A percentile compares a stretch with the other conserved stretches of the same genome.
These are phyloP conservation scores for Craniophora ligustri DNA, from an alignment of 2,888 invertebrate genomes.

Conservation along the genomic window DNA sequence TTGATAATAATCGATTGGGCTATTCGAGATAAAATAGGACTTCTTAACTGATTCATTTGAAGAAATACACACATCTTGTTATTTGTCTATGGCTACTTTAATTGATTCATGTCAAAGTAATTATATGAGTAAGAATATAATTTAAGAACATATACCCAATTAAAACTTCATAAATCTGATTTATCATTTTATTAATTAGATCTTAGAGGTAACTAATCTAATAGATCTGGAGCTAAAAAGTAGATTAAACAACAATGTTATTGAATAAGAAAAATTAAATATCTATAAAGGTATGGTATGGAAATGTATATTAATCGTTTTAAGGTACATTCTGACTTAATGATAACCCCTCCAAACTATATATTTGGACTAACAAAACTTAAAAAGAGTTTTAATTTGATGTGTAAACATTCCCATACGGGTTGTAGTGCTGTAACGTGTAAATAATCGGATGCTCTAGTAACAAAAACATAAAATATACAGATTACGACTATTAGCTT, in stretches of 20 bases:
- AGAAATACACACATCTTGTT: no score
- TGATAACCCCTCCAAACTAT: conserved; percentile 25
- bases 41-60: no score
- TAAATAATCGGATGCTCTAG: conserved; percentile 75
- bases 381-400: conserved; percentile 74
- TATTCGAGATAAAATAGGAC: no score
- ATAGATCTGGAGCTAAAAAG: conserved; percentile 40
- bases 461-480: conserved; percentile 75
- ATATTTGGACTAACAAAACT: conserved; percentile 51
- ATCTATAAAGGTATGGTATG: conserved; percentile 35
- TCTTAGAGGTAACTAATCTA: conserved; percentile 38
- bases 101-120: not conserved
- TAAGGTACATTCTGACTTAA: conserved; percentile 40
- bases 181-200: no score
- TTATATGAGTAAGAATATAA: not conserved
- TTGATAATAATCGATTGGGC: no score
- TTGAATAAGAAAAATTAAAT: conserved; percentile 34
- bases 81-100: not conserved
- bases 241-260: conserved; percentile 38
- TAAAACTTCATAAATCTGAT: no score
- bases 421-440: conserved; percentile 68
- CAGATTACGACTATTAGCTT: conserved; percentile 84
- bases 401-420: conserved; percentile 85
- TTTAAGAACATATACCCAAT: no score
- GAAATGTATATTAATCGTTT: conserved; percentile 29